Evolutionary conservation across 2,888 invertebrate genomes (phyloP), one percentile per base, ranked within the genome.

Genomic region (Ypsolopha sequella): DNA sequence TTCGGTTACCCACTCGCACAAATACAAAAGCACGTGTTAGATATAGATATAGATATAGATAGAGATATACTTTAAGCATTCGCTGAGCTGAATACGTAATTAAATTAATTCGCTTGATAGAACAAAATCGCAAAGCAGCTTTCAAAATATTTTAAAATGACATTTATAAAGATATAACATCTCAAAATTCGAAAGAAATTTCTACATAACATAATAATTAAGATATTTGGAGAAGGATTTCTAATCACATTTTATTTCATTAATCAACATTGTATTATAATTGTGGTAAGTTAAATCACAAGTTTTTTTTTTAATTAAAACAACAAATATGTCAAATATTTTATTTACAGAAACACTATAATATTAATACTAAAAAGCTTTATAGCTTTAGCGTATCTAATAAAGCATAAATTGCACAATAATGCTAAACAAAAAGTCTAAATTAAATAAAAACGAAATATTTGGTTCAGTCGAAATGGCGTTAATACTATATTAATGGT

Each of bases 391-490:
- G 68, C 62, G 55, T 61, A n/a, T 10, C 34, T 35, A 35, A 44
- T 8, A 46, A 43, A 43, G 6, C 13, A 47, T 36, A 33, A 33
- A 45, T 56, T 53, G 53, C 53, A 54, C 53, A 54, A 38, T 13
- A 54, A 59, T 52, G 60, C 52, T 58, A 51, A 60, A 53, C 56
- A 54, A 55, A 55, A 56, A 56, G 55, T 62, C 66, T 59, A 68
- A 67, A 62, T 64, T 63, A 55, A 63, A 55, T 47, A 66, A 64
- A 61, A 54, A 3, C 62, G 66, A 63, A 62, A 63, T 76, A 70
- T 79, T 77, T 76, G 59, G 66, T 64, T 79, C 78, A 78, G 79
- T 78, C 76, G 74, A 24, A 4, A 64, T 64, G 62, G 13, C 11
- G 14, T 14, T 13, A 14, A 38, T 9, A 9, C 3, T 38, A 38